Conservation (phyloP, 2,888 invertebrate species). For the Pinctada fucata region DNA sequence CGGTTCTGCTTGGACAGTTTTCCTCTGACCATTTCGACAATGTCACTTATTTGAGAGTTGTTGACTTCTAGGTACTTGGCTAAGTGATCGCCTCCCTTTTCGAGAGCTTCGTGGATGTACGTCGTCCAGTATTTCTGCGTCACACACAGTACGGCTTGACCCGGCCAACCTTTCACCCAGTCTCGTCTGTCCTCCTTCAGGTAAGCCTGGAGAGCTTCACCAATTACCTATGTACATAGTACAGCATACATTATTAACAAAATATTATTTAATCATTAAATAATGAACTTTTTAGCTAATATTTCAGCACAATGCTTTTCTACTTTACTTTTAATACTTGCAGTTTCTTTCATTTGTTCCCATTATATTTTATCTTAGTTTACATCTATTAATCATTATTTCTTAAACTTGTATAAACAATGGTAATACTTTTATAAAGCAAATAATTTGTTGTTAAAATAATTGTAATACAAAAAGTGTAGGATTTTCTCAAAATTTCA, state of each 20-base stretch:
- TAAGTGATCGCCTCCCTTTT: conserved; percentile 76
- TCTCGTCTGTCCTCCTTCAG: conserved; percentile 77
- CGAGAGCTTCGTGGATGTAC: conserved; percentile 75
- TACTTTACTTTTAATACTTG: too few relatives aligned
- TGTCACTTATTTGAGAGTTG: conserved; percentile 87
- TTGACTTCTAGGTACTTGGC: conserved; percentile 84
- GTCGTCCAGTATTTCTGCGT: conserved; percentile 75
- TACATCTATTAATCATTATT: too few relatives aligned
- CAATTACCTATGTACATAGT: conserved; percentile 77
- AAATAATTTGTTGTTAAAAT: too few relatives aligned
- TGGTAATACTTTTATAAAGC: too few relatives aligned
- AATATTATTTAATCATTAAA: too few relatives aligned
- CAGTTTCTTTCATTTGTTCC: too few relatives aligned
- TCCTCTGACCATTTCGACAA: conserved; percentile 87
- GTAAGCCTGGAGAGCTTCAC: conserved; percentile 86
- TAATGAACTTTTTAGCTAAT: too few relatives aligned
- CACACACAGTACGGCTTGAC: conserved; percentile 78
- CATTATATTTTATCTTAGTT: too few relatives aligned
- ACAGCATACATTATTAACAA: background rate
- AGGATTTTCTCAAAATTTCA: too few relatives aligned
- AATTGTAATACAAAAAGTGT: too few relatives aligned
- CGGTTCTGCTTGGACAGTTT: conserved; percentile 77
- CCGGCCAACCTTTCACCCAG: conserved; percentile 79
- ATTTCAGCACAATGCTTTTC: too few relatives aligned
- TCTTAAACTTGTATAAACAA: too few relatives aligned